Evolutionary conservation across 2,113 vertebrate genomes (phyloP), one percentile per base, ranked within the genome.

Genomic region (Xenopus borealis): DNA sequence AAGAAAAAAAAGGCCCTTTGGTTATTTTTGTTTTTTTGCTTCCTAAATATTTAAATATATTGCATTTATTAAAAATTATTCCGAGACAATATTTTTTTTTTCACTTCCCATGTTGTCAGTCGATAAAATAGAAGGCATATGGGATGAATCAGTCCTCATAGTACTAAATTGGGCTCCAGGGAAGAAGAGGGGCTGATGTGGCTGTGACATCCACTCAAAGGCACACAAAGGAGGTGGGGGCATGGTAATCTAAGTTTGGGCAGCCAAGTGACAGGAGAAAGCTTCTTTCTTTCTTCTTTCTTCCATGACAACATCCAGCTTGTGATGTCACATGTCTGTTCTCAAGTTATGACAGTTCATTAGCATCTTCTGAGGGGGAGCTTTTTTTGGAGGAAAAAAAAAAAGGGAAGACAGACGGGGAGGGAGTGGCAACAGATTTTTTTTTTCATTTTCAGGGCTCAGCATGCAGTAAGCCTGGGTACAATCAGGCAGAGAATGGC

Each of bases 131-230:
- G 77, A 79, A 82, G 82, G 79, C 87, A 91, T 84, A 88, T 82
- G 87, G 88, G 85, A 85, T 83, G 82, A 88, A 90, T 89, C 86
- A 89, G 83, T 82, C 72, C 58, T 20, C 5, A 70, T 79, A 79
- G 85, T 80, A 73, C 75, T 77, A 71, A 72, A 82, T 81, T 80
- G 78, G 61, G 82, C 72, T 79, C 80, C 80, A 82, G 84, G 83
- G 86, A 90, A 40, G n/a, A 40, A 40, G 33, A 40, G 88, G 85
- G 79, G 23, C 69, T 78, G 71, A 53, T 69, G 81, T n/a, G 72
- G 84, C 84, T 84, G 78, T 86, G 77, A 66, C 76, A 50, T 72
- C 80, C 78, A 62, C 83, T 86, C 74, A 85, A 6, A 46, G 80
- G 85, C 82, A 87, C 75, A 2, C 78, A 53, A 23, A 53, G 53